These are phyloP conservation scores for Heliconius hortense DNA, from an alignment of 2,888 invertebrate species.

Conservation along the genomic window DNA sequence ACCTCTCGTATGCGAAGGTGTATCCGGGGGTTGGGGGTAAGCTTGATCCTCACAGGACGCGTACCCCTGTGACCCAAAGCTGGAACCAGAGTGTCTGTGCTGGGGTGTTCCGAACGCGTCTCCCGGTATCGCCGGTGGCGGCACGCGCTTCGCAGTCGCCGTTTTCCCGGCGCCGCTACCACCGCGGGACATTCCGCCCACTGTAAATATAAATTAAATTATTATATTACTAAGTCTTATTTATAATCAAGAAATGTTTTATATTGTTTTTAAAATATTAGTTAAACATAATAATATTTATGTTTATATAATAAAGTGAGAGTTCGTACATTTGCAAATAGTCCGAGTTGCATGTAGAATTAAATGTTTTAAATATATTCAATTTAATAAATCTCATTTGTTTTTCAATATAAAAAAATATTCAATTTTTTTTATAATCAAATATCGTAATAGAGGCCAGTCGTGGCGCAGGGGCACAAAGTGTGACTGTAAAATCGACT, in stretches of 20 bases:
- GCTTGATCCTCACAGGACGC: constrained; percentile 89
- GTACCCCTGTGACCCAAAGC: constrained; percentile 89
- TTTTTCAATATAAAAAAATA: no score
- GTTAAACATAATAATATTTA: background rate
- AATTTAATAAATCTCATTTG: background rate
- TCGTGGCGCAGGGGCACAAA: no score
- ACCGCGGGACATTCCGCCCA: constrained; percentile 95
- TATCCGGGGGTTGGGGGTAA: constrained; percentile 83
- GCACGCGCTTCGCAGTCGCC: constrained; percentile 94
- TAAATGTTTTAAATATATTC: background rate
- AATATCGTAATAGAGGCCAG: background rate
- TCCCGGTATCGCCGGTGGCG: constrained; percentile 93
- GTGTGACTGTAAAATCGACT: no score
- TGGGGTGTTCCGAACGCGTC: constrained; percentile 83
- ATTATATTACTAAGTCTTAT: background rate
- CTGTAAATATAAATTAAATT: constrained; percentile 72
- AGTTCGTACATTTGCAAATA: no score
- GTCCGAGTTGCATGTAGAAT: no score
- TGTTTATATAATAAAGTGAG: background rate
- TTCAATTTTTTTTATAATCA: no score
- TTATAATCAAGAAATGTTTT: background rate
- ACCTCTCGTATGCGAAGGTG: constrained; percentile 83
- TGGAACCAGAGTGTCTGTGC: constrained; percentile 90
- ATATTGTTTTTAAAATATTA: background rate
- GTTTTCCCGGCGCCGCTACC: constrained; percentile 85